A percentile compares a stretch with the other conserved stretches of the same genome.
phyloP scores from a whole-genome alignment of 1,140 invertebrate genomes.

The Drosophila mayri region DNA sequence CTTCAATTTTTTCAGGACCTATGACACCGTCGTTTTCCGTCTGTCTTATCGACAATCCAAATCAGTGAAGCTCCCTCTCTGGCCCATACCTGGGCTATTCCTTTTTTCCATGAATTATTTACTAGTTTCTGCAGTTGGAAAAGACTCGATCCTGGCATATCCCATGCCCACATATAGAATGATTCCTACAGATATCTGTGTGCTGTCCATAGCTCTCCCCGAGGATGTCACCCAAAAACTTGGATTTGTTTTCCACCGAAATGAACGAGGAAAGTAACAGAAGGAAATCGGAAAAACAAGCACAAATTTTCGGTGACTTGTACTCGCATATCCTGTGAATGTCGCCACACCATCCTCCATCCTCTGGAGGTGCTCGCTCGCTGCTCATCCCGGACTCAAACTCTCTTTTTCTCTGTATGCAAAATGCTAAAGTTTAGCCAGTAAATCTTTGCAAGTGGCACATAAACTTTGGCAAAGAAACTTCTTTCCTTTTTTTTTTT shows the following conservation, averaged over 20 bases:
- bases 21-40: too few species aligned
- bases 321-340: slow-evolving; percentile 37
- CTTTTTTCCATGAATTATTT: too few species aligned
- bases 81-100: too few species aligned
- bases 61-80: too few species aligned
- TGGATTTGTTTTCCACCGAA: slow-evolving; percentile 57
- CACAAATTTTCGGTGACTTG: slow-evolving; percentile 19
- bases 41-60: too few species aligned
- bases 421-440: slow-evolving; percentile 81
- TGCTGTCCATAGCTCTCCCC: neutral
- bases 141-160: too few species aligned
- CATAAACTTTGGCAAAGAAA: slow-evolving; percentile 82
- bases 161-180: neutral
- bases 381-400: slow-evolving; percentile 7
- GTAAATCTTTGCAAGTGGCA: slow-evolving; percentile 83
- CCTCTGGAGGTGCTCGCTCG: too few species aligned
- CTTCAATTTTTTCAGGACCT: too few species aligned
- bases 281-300: slow-evolving; percentile 35
- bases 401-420: slow-evolving; percentile 53
- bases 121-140: too few species aligned
- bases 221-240: slow-evolving; percentile 34
- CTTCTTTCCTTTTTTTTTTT: slow-evolving; percentile 45
- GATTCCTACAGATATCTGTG: slow-evolving; percentile 6
- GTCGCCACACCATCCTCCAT: slow-evolving; percentile 3
- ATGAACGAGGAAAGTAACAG: slow-evolving; percentile 26